Evolutionary conservation across 2,113 vertebrate species (phyloP), one percentile per base, ranked within the genome.

Genomic region (Scopus umbretta): DNA sequence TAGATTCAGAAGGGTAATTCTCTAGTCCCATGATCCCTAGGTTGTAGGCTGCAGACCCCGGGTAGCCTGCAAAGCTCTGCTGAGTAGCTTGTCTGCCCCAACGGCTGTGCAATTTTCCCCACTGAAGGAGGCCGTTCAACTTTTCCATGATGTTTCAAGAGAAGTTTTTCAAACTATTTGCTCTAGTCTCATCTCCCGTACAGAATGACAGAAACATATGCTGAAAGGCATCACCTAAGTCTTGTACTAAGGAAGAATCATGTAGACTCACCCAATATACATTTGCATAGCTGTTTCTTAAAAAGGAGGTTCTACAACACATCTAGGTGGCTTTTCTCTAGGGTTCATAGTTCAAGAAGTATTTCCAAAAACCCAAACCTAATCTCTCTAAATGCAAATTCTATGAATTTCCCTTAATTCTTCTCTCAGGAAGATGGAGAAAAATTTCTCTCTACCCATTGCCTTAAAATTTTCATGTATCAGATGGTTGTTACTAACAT

Each of bases 21-120:
- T 38, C 63, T 10, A 34, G 22, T n/a, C 36, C 36, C 22, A 4
- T 3, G 15, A 36, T 49, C 18, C 22, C 34, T 22, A 61, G 70
- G 6, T 2, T n/a, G 36, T 27, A 67, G 8, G 52, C 74, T 81
- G 61, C 68, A 81, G 61, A 15, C 5, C n/a, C 42, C 0, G 1
- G 16, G 8, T 17, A 29, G 21, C 47, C 70, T 38, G 38, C 58
- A 72, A 61, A 49, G 71, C 47, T 83, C 55, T 47, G 30, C 40
- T 26, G 36, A 68, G 23, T 5, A 73, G 26, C 21, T 29, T 23
- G 18, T 20, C 63, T 45, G 21, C 26, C 23, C 40, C 47, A 59
- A 0, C 0, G 1, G 3, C 11, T 67, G 23, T 21, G 9, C 17
- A 32, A 8, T 26, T 83, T 66, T 78, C 25, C 45, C 56, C 50